phyloP scores from a whole-genome alignment of 2,797 vertebrate species.

The Pangasius macronema region DNA sequence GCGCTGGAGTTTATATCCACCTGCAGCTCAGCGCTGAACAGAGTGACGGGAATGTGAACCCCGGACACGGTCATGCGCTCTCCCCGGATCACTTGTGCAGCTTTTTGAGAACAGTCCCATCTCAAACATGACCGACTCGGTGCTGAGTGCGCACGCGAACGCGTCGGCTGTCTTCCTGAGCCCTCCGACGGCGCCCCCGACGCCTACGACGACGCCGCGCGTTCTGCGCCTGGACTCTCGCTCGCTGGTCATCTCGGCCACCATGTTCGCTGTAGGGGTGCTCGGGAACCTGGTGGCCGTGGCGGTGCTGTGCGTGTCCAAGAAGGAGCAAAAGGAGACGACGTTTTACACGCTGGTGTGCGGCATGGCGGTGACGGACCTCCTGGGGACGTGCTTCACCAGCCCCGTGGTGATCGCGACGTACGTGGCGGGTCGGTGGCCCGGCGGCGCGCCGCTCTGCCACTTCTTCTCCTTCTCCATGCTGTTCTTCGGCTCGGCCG shows the following conservation, averaged over 20 bases:
- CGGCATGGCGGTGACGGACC: conserved; percentile 82
- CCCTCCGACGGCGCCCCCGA: conserved; percentile 44
- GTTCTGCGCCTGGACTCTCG: conserved; percentile 68
- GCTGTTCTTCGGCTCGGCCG: conserved; percentile 81
- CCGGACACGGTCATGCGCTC: not conserved
- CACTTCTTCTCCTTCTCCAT: conserved; percentile 84
- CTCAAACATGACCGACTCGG: conserved; percentile 28
- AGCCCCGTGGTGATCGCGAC: conserved; percentile 82
- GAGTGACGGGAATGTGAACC: not conserved
- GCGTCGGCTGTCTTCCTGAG: conserved; percentile 59
- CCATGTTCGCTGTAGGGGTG: conserved; percentile 79
- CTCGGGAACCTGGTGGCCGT: conserved; percentile 80
- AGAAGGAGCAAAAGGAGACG: conserved; percentile 81
- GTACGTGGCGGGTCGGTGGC: conserved; percentile 74
- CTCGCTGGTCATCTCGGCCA: conserved; percentile 75
- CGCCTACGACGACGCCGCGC: conserved; percentile 55
- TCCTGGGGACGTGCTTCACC: conserved; percentile 81
- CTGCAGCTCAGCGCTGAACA: not conserved
- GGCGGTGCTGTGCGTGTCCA: conserved; percentile 77
- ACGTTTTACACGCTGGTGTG: conserved; percentile 81
- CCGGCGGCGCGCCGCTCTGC: conserved; percentile 75
- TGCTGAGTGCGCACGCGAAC: conserved; percentile 58
- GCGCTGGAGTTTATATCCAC: conserved; percentile 15
- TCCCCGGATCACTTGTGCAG: not conserved
- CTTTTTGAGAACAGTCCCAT: not conserved